Evolutionary conservation across 2,797 vertebrate species (phyloP).

Genomic region (Gila robusta): DNA sequence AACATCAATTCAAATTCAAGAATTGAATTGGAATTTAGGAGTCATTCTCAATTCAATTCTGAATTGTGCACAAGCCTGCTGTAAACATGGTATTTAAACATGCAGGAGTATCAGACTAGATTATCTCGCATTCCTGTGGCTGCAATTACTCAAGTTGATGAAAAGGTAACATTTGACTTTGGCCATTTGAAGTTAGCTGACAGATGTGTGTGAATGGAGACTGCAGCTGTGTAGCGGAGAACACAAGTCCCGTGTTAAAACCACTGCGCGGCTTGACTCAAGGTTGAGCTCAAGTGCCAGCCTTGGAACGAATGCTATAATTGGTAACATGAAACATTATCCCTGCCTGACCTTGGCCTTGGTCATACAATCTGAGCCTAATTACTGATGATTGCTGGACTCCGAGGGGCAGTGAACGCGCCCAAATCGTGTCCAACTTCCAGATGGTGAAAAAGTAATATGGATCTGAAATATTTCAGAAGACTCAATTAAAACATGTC

Average conservation of each 20-base stretch:
- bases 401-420: slow-evolving; percentile 51
- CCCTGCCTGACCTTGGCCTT: slow-evolving; percentile 60
- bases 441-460: slow-evolving; percentile 56
- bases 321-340: slow-evolving; percentile 62
- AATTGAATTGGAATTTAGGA: too few relatives aligned
- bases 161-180: slow-evolving; percentile 36
- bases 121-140: not conserved
- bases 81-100: not conserved
- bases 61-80: too few relatives aligned
- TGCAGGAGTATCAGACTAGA: not conserved
- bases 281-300: slow-evolving; percentile 61
- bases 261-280: slow-evolving; percentile 53
- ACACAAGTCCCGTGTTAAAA: slow-evolving; percentile 47
- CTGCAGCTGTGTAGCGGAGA: slow-evolving; percentile 43
- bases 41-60: too few relatives aligned
- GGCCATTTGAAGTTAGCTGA: slow-evolving; percentile 16
- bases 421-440: slow-evolving; percentile 53
- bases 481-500: slow-evolving; percentile 46
- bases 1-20: too few relatives aligned
- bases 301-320: slow-evolving; percentile 61
- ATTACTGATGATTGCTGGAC: slow-evolving; percentile 61
- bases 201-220: slow-evolving; percentile 43
- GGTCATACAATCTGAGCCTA: slow-evolving; percentile 58
- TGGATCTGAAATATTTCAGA: slow-evolving; percentile 49
- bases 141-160: slow-evolving; percentile 1